Evolutionary conservation across 2,113 vertebrate genomes (phyloP).

Genomic region (Camarhynchus parvulus): DNA sequence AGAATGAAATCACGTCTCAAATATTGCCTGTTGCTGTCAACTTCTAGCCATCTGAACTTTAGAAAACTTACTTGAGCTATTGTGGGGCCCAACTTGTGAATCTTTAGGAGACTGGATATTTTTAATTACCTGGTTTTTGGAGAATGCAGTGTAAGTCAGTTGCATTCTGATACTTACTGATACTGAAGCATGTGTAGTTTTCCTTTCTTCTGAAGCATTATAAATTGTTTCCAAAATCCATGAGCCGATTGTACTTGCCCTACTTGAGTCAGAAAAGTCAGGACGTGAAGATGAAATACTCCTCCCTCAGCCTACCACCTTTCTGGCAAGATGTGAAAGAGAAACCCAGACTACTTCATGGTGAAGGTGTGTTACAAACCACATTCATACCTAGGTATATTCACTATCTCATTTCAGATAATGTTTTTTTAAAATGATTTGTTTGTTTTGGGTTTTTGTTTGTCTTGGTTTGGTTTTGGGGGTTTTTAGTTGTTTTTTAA

Average conservation of each 20-base stretch:
- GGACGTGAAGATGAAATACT: neutral
- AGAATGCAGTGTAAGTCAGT: neutral
- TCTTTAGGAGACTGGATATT: neutral
- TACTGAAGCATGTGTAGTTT: neutral
- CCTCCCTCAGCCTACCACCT: neutral
- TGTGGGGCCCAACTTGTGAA: neutral
- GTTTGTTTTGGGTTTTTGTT: no score
- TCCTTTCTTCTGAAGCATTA: neutral
- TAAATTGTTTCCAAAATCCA: neutral
- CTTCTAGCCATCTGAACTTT: neutral
- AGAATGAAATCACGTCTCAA: neutral
- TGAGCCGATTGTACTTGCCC: fast-evolving
- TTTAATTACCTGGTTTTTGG: neutral
- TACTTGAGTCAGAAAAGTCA: neutral
- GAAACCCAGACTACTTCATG: neutral
- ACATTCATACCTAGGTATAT: neutral
- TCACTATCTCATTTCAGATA: neutral
- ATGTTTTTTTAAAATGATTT: no score
- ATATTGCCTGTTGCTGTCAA: neutral
- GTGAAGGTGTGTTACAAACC: neutral
- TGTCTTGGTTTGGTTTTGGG: no score
- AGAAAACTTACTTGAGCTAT: neutral
- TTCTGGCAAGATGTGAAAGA: neutral
- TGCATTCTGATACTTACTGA: neutral
- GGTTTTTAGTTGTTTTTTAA: neutral